Evolutionary conservation across 1,140 invertebrate species (phyloP).

Genomic region (Trypoxylus dichotomus): DNA sequence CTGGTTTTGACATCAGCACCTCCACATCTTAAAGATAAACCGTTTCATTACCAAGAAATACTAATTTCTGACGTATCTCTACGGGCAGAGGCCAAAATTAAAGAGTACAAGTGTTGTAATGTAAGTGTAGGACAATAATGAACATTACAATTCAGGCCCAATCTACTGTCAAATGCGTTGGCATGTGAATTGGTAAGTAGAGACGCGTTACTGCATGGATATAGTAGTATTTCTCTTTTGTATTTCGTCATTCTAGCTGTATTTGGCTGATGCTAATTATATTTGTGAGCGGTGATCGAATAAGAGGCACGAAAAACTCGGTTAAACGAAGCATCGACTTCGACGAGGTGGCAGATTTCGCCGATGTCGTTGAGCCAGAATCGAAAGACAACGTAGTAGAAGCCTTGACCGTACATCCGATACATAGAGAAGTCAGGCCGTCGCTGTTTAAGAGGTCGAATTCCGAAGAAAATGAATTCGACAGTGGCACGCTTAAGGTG

Average conservation of each 20-base stretch:
- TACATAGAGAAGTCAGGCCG: constrained; percentile 1
- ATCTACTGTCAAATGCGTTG: constrained; percentile 38
- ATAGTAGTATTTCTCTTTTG: not conserved
- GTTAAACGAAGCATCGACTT: constrained; percentile 34
- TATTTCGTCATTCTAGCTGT: constrained; percentile 14
- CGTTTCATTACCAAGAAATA: not conserved
- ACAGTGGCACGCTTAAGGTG: not conserved
- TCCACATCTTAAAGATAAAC: not conserved
- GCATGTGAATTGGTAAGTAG: constrained; percentile 38
- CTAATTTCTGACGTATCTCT: not conserved
- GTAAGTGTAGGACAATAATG: constrained; percentile 34
- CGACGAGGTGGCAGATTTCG: constrained; percentile 36
- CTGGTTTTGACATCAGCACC: constrained; percentile 21
- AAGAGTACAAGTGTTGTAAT: not conserved
- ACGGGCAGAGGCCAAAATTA: not conserved
- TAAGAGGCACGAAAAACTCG: not conserved
- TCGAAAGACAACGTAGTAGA: not conserved
- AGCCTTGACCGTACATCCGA: not conserved
- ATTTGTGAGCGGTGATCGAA: constrained; percentile 7
- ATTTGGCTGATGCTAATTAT: constrained; percentile 34
- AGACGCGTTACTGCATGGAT: not conserved
- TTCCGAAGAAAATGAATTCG: not conserved
- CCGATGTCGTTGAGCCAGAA: constrained; percentile 33
- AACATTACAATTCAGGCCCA: constrained; percentile 26
- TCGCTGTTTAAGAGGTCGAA: constrained; percentile 1